Evolutionary conservation across 2,797 vertebrate genomes (phyloP).

Genomic region (Xiphorhynchus erythropygius): DNA sequence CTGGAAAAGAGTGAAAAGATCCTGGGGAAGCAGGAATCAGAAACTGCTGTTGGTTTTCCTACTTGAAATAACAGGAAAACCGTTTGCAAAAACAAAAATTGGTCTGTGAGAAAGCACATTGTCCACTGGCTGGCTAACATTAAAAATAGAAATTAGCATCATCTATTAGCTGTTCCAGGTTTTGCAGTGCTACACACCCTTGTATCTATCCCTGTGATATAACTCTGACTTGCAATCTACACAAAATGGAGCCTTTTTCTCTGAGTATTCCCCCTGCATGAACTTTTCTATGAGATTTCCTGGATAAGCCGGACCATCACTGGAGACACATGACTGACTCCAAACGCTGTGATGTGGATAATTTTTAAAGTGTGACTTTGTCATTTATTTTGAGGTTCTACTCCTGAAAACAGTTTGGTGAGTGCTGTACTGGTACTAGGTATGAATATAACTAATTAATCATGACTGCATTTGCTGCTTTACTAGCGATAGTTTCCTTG

Average conservation of each 20-base stretch:
- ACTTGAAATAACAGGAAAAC: background rate
- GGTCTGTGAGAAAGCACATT: background rate
- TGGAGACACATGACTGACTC: background rate
- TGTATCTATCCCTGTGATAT: background rate
- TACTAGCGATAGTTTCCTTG: background rate
- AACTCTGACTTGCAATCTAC: background rate
- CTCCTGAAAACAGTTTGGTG: background rate
- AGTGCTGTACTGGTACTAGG: background rate
- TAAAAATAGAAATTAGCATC: background rate
- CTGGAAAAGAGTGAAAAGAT: background rate
- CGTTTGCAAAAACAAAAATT: background rate
- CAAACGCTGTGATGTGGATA: background rate
- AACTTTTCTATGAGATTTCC: background rate
- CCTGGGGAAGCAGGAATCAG: background rate
- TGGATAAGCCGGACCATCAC: accelerated
- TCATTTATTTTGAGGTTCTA: background rate
- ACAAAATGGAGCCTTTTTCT: background rate
- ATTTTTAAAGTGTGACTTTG: background rate
- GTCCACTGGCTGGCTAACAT: background rate
- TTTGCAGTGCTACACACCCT: background rate
- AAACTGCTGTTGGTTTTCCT: background rate
- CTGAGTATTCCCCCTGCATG: background rate
- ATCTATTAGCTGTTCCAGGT: background rate
- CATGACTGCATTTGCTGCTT: background rate
- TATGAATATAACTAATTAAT: background rate